Conservation (phyloP, 2,888 invertebrate genomes). For the Eueremaeus valkanovi region DNA sequence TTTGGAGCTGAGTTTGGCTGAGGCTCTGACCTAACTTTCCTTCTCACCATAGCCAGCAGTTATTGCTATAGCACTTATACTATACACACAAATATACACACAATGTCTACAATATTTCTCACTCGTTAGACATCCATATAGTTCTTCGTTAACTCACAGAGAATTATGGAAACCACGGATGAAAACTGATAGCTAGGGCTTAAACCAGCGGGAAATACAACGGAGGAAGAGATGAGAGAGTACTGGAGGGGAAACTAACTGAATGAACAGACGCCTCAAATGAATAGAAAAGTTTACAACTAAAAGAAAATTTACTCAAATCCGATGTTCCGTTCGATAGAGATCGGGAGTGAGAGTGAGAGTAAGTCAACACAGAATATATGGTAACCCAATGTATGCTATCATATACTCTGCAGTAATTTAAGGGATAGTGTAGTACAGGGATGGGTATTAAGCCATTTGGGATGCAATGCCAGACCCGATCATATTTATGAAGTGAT, state of each 20-base stretch:
- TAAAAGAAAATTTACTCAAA: neutral
- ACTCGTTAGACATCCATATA: neutral
- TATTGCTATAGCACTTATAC: neutral
- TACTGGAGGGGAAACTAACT: neutral
- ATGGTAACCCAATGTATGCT: neutral
- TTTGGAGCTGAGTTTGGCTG: too few relatives aligned
- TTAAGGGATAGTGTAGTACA: neutral
- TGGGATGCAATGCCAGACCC: neutral
- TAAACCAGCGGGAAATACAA: slow-evolving; percentile 3
- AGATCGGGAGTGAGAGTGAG: neutral
- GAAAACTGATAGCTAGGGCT: slow-evolving; percentile 26
- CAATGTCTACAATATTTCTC: neutral
- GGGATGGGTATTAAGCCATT: slow-evolving; percentile 1
- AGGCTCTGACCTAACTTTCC: too few relatives aligned
- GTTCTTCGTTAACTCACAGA: too few relatives aligned
- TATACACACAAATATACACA: too few relatives aligned
- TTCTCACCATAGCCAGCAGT: too few relatives aligned
- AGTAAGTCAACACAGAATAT: neutral
- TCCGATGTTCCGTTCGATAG: neutral
- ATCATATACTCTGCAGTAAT: neutral
- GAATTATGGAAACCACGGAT: neutral
- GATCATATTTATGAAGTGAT: neutral
- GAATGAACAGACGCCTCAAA: neutral
- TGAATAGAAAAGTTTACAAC: neutral
- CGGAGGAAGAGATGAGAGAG: neutral